A percentile compares a stretch with the other conserved stretches of the same genome.
phyloP scores from a whole-genome alignment of 64 coral and sea anemone genomes.

The Stichodactyla mertensii region DNA sequence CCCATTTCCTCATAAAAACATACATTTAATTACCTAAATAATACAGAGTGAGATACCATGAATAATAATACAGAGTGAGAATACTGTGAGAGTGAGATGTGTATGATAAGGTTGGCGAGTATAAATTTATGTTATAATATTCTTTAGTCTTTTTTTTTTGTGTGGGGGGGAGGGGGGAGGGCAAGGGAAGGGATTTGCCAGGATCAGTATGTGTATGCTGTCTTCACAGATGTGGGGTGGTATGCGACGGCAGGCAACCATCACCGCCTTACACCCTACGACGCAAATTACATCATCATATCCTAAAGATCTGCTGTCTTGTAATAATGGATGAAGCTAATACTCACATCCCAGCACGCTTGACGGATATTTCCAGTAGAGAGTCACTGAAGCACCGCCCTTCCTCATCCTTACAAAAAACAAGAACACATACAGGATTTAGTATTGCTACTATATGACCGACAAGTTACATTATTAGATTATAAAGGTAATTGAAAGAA shows the following conservation, averaged over 20 bases:
- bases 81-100: no score
- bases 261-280: neutral
- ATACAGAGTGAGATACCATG: no score
- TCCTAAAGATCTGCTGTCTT: neutral
- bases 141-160: no score
- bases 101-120: no score
- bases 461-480: neutral
- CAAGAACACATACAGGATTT: neutral
- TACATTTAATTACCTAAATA: no score
- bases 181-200: neutral
- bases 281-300: slow-evolving; percentile 32
- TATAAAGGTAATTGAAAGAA: no score
- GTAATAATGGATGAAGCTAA: neutral
- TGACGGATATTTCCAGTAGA: slow-evolving; percentile 50
- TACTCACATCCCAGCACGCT: slow-evolving; percentile 9
- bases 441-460: neutral
- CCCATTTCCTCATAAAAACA: no score
- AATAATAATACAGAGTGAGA: no score
- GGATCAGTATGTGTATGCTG: slow-evolving; percentile 22
- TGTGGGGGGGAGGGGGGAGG: no score
- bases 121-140: no score
- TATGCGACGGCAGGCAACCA: slow-evolving; percentile 10
- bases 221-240: slow-evolving; percentile 11
- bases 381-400: slow-evolving; percentile 91
- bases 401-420: slow-evolving; percentile 66